Percentiles rank a stretch among this genome's conserved stretches.
phyloP scores from a whole-genome alignment of 2,113 vertebrate genomes.

The Ictidomys tridecemlineatus region DNA sequence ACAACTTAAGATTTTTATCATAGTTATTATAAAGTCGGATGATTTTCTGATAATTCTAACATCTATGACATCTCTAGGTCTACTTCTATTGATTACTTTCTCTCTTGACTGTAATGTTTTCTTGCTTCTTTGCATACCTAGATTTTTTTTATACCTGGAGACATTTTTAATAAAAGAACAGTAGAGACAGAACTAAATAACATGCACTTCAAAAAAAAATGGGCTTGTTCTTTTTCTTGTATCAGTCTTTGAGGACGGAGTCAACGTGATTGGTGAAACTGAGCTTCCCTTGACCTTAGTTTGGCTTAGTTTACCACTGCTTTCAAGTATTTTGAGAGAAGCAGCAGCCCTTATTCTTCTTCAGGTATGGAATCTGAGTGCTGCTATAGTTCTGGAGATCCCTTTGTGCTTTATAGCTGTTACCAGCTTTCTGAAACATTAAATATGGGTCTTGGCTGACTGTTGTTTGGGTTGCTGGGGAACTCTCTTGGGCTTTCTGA shows the following conservation, averaged over 20 bases:
- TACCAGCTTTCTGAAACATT: not conserved
- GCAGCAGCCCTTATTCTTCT: not conserved
- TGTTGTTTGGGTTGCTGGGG: not conserved
- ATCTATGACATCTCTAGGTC: not conserved
- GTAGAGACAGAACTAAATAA: not conserved
- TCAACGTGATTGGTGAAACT: not conserved
- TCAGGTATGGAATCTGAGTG: not conserved
- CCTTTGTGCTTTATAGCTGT: not conserved
- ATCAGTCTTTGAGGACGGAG: not conserved
- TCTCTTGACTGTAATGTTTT: not conserved
- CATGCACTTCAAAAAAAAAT: not conserved
- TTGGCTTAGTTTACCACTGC: not conserved
- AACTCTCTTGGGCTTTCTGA: not conserved
- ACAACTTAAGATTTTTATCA: not conserved
- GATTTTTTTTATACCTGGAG: not conserved
- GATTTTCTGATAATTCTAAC: not conserved
- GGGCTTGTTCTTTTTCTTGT: not conserved
- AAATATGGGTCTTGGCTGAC: not conserved
- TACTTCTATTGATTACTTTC: not conserved
- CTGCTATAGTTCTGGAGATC: not conserved
- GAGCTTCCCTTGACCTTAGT: not conserved
- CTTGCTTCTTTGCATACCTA: not conserved
- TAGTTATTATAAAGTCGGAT: not conserved
- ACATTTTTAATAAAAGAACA: constrained; percentile 9
- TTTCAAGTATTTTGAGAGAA: constrained; percentile 28